Evolutionary conservation across 2,888 invertebrate genomes (phyloP).

Genomic region (Drosophila fungiperda): DNA sequence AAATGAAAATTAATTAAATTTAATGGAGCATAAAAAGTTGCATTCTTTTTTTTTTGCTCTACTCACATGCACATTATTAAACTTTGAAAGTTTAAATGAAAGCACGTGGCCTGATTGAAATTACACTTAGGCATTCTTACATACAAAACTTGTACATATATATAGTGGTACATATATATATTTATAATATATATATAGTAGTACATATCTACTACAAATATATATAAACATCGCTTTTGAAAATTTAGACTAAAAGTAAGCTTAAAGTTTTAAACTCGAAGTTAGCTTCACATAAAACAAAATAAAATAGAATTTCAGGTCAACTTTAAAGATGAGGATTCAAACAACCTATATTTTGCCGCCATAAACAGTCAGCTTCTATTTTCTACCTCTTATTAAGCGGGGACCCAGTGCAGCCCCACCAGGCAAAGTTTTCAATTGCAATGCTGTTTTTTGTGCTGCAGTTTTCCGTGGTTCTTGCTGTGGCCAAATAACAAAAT

Average conservation of each 20-base stretch:
- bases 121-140: not conserved
- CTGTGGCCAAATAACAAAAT: constrained; percentile 15
- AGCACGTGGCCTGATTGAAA: constrained; percentile 20
- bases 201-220: not conserved
- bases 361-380: not conserved
- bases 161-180: not conserved
- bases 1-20: constrained; percentile 77
- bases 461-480: constrained; percentile 12
- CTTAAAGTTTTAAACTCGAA: not conserved
- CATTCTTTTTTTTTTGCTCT: constrained; percentile 22
- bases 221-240: not conserved
- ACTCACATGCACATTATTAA: not conserved
- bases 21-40: constrained; percentile 72
- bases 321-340: not conserved
- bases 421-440: not conserved
- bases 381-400: constrained; percentile 3
- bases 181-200: not conserved
- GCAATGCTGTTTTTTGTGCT: constrained; percentile 17
- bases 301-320: not conserved
- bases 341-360: not conserved
- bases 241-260: not conserved
- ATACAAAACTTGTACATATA: not conserved
- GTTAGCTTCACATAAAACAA: not conserved
- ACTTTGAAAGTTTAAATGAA: constrained; percentile 21
- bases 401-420: not conserved